phyloP scores from a whole-genome alignment of 2,888 invertebrate species.

The Acrobasis repandana region DNA sequence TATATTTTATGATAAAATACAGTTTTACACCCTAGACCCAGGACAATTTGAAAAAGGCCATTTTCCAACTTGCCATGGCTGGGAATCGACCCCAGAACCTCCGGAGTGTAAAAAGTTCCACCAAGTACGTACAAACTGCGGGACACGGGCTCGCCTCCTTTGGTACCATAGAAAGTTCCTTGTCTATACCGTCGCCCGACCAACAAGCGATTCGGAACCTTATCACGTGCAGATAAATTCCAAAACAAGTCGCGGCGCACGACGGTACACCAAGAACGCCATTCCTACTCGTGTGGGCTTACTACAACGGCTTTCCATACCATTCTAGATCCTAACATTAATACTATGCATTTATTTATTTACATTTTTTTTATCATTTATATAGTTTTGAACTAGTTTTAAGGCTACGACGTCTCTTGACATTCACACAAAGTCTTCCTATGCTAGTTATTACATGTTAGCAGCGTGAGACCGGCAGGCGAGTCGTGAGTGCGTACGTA shows the following conservation, averaged over 20 bases:
- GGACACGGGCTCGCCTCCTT: constrained; percentile 47
- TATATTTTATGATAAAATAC: too few relatives aligned
- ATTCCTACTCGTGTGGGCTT: constrained; percentile 54
- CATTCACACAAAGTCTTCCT: constrained; percentile 68
- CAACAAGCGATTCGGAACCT: constrained; percentile 24
- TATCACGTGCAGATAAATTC: neutral
- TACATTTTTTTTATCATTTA: constrained; percentile 66
- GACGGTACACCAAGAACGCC: constrained; percentile 43
- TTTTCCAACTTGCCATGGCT: too few relatives aligned
- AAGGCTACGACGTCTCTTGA: constrained; percentile 78
- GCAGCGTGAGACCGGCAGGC: constrained; percentile 48
- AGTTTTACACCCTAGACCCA: too few relatives aligned
- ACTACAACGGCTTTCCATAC: constrained; percentile 62
- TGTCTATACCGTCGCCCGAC: constrained; percentile 41
- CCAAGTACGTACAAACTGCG: constrained; percentile 31
- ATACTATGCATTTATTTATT: constrained; percentile 70
- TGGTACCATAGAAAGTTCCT: constrained; percentile 55
- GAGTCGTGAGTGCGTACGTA: neutral
- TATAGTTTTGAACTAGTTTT: constrained; percentile 82
- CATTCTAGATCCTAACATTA: constrained; percentile 67
- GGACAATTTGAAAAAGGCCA: too few relatives aligned
- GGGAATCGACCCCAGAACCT: too few relatives aligned
- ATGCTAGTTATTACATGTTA: constrained; percentile 57
- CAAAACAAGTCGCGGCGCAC: constrained; percentile 29
- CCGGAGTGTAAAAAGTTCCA: neutral